Base-by-base conservation (phyloP, 2,113 vertebrate genomes). In the Syngnathus scovelli region DNA sequence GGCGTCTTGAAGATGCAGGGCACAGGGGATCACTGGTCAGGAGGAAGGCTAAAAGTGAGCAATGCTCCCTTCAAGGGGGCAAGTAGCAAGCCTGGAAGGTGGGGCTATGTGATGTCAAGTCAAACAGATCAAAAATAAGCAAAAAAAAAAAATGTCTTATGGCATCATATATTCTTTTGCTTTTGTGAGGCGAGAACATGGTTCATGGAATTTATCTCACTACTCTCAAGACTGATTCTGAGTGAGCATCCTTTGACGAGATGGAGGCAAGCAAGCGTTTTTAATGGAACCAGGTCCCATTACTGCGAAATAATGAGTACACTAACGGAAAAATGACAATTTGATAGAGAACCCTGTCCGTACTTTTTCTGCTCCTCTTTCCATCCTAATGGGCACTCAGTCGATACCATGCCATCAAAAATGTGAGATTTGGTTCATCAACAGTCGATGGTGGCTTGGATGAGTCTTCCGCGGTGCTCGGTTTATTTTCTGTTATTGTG, bases 51-150 rank as follows among this genome's bases (percentile, higher is more conserved):
- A 36, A 67, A 59, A 41, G 67, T 68, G 58, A 76, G 69, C 71
- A 66, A 62, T 41, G 69, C 75, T 65, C 21, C 54, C 71, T 65
- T 67, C 13, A 2, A 55, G 74, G 76, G 41, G 67, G 64, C 74
- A 56, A 73, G 77, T 62, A 70, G 67, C 58, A 61, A 70, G 61
- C 56, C 5, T 18, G 33, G 36, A 38, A 60, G 36, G 36, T 60
- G 58, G 15, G n/a, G 15, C 33, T 4, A 21, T 52, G 49, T 10
- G 49, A 3, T 52, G 49, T 51, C 3, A 51, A 51, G 49, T 7
- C 7, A 51, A 5, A 9, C 49, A 1, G 6, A 7, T 51, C 44
- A 1, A 46, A 13, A 46, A 13, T 46, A 11, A 7, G 7, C 8
- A 11, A 2, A 2, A 2, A 11, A 8, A 43, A 43, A 41, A 43